Base-by-base conservation (phyloP, 2,797 vertebrate genomes). In the Yasuhikotakia modesta region DNA sequence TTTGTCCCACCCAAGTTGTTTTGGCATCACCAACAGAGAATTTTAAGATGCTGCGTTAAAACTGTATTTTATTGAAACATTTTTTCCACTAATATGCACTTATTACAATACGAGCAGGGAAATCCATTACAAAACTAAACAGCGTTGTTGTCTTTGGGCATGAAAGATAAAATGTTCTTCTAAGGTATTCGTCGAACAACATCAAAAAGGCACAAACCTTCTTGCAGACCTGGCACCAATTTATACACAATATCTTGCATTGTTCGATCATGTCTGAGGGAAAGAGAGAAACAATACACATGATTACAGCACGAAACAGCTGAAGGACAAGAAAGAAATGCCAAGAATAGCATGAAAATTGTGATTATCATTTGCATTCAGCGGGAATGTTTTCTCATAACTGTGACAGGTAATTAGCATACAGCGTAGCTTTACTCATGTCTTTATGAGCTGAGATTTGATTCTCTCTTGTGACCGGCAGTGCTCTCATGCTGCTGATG, bases 221-320 rank as follows among this genome's bases (percentile, higher is more conserved):
- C 97, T 87, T 99, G 97, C 84, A 99, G 95, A 87, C 96, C 97
- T 73, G 97, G 97, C 61, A 99, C 97, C 93, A 99, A 88, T 86
- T 99, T 99, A 92, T 98, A 99, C 88, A 99, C 97, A 85, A 99
- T 99, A 91, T 99, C 97, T 90, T 99, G 97, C 97, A 99, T 99
- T 92, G 97, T 99, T 93, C 97, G 94, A 90, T 99, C 97, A 96
- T 99, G 97, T 88, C 97, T 99, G 82, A 77, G 10, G n/a, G 61
- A 78, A 52, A 80, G n/a, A 82, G 30, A 21, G 72, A 64, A 6
- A 53, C 39, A 75, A 30, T 22, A 52, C 22, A 55, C 27, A 50
- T 57, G 27, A 39, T 75, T 66, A 53, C 35, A 58, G 19, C 1
- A 70, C 24, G 46, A 52, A 75, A 53, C 58, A 60, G 48, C 48